Evolutionary conservation across 1,140 invertebrate genomes (phyloP), one percentile per base, ranked within the genome.

Genomic region (Lamellibrachia luymesi): DNA sequence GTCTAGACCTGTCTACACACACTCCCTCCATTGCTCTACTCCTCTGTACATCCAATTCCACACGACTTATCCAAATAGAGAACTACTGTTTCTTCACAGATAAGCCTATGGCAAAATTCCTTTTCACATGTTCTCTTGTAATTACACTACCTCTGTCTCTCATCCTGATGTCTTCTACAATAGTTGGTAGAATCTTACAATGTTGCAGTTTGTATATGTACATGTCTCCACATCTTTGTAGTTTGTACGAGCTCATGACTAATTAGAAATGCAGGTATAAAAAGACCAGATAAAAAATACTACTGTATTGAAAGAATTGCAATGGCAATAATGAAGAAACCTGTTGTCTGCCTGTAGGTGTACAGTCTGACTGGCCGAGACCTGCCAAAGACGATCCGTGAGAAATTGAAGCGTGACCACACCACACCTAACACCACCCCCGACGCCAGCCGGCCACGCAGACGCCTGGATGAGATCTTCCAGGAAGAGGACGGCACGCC

Each of bases 351-450:
- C 13, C 64, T 91, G 52, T n/a, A 92, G 92, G 92, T 92, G 13
- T 52, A 92, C 92, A 92, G 92, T 56, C 51, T 92, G 17, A 92
- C 92, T 17, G 92, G 92, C 7, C 92, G 92, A 6, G 92, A 92
- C 52, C 52, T 92, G 52, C 92, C 92, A 51, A 51, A 64, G 4
- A 92, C 50, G 51, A 52, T 92, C 5, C 92, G 92, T 51, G 92
- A 92, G 92, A 92, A 56, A 50, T 92, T 92, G 51, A 51, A 92
- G 51, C 49, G 2, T 27, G 49, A 91, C 2, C 6, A 91, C 8
- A 50, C 91, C 13, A 51, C 91, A 91, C 91, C 49, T 91, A n/a
- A 13, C 27, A 91, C 13, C n/a, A 50, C 91, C 91, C 49, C 49
- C 25, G 64, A 80, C 64, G 13, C 64, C 13, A 80, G 17, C 25